Evolutionary conservation across 2,113 vertebrate genomes (phyloP).

Genomic region (Bettongia penicillata): DNA sequence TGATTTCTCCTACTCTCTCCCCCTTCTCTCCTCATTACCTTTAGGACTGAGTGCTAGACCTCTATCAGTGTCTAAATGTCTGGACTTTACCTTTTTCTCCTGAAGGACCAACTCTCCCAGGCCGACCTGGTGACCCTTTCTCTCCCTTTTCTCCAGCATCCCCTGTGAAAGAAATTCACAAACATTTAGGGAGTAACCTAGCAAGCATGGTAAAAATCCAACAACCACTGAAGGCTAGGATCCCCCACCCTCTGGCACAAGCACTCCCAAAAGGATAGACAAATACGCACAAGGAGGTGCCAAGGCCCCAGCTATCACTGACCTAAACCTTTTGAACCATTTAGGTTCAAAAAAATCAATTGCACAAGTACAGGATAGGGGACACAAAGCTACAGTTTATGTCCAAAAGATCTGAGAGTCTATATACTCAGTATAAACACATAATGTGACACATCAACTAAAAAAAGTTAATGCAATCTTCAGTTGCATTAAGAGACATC

Average conservation of each 20-base stretch:
- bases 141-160: constrained; percentile 94
- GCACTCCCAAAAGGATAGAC: neutral
- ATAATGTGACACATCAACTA: neutral
- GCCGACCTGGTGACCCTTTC: constrained; percentile 94
- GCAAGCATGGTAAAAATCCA: neutral
- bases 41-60: too few relatives aligned
- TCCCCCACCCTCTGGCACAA: neutral
- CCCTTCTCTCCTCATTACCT: neutral
- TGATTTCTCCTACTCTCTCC: neutral
- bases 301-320: neutral
- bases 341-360: neutral
- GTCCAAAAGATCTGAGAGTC: neutral
- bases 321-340: neutral
- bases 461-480: neutral
- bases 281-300: neutral
- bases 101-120: constrained; percentile 93
- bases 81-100: constrained; percentile 91
- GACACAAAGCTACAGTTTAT: neutral
- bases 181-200: constrained; percentile 28
- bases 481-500: neutral
- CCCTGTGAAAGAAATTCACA: constrained; percentile 83
- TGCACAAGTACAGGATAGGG: neutral
- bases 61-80: accelerated
- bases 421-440: neutral
- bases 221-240: neutral